A percentile compares a stretch with the other conserved stretches of the same genome.
These are phyloP conservation scores for Poecilia latipinna DNA, from an alignment of 2,113 vertebrate species.

Conservation along the genomic window DNA sequence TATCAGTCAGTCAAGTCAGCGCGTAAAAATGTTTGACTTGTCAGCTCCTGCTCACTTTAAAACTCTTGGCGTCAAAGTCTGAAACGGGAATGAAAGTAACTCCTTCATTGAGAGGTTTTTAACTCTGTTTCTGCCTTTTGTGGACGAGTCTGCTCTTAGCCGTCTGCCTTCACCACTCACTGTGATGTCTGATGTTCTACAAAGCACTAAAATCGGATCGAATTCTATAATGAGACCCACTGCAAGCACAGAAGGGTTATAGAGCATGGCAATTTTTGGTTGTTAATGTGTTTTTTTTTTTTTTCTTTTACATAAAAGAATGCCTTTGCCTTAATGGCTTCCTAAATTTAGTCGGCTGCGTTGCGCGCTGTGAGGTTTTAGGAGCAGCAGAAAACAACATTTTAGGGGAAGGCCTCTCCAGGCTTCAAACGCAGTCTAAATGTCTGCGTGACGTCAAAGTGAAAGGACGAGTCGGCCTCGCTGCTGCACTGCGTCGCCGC, in stretches of 20 bases:
- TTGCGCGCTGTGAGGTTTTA: constrained; percentile 23
- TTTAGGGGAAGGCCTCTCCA: constrained; percentile 34
- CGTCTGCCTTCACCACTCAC: constrained; percentile 5
- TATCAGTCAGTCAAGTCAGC: not conserved
- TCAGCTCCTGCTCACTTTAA: not conserved
- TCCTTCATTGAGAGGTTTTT: constrained; percentile 33
- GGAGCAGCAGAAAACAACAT: constrained; percentile 52
- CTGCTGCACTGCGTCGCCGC: constrained; percentile 5
- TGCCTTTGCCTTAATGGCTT: constrained; percentile 44
- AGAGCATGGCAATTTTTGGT: constrained; percentile 24
- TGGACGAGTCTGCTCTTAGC: constrained; percentile 41
- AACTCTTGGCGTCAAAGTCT: not conserved
- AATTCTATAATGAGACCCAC: constrained; percentile 16
- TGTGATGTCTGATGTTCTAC: constrained; percentile 34
- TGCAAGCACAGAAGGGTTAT: constrained; percentile 37
- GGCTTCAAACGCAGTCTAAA: constrained; percentile 26
- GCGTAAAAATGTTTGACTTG: not conserved
- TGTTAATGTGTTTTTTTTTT: not conserved
- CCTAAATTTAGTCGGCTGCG: constrained; percentile 37
- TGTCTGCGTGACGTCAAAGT: constrained; percentile 31
- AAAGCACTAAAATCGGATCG: constrained; percentile 23
- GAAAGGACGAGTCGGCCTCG: constrained; percentile 7
- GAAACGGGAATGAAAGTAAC: not conserved
- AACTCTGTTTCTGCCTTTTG: constrained; percentile 67
- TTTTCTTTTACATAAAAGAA: constrained; percentile 30